Evolutionary conservation across 2,888 invertebrate genomes (phyloP).

Genomic region (Chrysolina americana): DNA sequence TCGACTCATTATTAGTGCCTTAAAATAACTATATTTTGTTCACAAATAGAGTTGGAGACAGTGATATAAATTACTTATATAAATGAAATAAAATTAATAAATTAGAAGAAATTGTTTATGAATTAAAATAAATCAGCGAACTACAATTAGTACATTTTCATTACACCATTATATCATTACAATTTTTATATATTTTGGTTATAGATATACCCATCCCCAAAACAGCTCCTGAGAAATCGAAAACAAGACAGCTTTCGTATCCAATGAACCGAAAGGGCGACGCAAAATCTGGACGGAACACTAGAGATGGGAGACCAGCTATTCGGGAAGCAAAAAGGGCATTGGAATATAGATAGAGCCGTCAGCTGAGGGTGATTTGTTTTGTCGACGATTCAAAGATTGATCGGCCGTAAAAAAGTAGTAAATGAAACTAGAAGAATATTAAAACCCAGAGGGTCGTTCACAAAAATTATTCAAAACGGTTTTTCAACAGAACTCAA

Average conservation of each 20-base stretch:
- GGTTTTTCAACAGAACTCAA: no score
- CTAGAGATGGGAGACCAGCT: conserved; percentile 8
- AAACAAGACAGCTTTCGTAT: neutral
- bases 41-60: no score
- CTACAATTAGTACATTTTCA: no score
- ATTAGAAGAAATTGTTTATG: no score
- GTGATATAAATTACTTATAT: no score
- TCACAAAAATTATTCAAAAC: neutral
- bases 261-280: neutral
- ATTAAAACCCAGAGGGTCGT: neutral
- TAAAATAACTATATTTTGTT: no score
- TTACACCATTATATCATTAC: no score
- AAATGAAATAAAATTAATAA: no score
- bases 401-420: neutral
- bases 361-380: conserved; percentile 14
- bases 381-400: conserved; percentile 9
- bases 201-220: neutral
- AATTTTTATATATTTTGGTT: no score
- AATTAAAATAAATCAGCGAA: no score
- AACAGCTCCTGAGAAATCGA: neutral
- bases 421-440: neutral
- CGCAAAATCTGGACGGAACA: conserved; percentile 1
- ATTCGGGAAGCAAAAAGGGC: conserved; percentile 6
- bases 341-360: conserved; percentile 2
- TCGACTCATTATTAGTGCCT: no score